phyloP scores from a whole-genome alignment of 2,888 invertebrate species.

The Oscheius sp. region DNA sequence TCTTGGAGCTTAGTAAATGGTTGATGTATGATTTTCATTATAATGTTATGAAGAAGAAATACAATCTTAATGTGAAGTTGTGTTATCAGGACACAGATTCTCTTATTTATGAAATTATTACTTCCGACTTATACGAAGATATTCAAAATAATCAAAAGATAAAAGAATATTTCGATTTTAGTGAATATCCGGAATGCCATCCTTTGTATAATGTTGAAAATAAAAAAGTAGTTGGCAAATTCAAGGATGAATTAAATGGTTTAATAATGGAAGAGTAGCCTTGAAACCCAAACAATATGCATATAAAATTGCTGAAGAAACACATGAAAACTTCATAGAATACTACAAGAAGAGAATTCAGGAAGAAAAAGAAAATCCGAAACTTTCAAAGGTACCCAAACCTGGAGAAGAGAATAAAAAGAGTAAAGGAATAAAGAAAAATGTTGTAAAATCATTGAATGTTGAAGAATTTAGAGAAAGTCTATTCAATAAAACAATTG shows the following conservation, averaged over 20 bases:
- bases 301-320: not conserved
- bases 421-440: conserved; percentile 37
- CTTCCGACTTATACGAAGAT: conserved; percentile 70
- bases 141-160: conserved; percentile 32
- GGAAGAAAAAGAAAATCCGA: conserved; percentile 34
- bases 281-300: too few species aligned
- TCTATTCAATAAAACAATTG: conserved; percentile 36
- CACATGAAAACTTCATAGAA: conserved; percentile 65
- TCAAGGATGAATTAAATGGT: conserved; percentile 71
- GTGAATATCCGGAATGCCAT: conserved; percentile 60
- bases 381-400: conserved; percentile 36
- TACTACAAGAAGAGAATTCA: conserved; percentile 38
- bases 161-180: conserved; percentile 56
- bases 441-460: conserved; percentile 32
- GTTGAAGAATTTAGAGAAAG: conserved; percentile 34
- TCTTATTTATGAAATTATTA: conserved; percentile 60
- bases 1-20: conserved; percentile 51
- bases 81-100: conserved; percentile 67
- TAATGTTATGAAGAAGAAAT: conserved; percentile 42
- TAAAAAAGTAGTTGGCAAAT: conserved; percentile 64
- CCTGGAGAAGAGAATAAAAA: conserved; percentile 35
- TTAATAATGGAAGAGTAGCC: too few species aligned
- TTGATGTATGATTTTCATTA: conserved; percentile 58
- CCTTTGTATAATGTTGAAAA: conserved; percentile 50
- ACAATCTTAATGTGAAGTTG: conserved; percentile 44